These are phyloP conservation scores for Hydrozoanthus tunicans DNA, from an alignment of 64 coral and sea anemone genomes.

Conservation along the genomic window DNA sequence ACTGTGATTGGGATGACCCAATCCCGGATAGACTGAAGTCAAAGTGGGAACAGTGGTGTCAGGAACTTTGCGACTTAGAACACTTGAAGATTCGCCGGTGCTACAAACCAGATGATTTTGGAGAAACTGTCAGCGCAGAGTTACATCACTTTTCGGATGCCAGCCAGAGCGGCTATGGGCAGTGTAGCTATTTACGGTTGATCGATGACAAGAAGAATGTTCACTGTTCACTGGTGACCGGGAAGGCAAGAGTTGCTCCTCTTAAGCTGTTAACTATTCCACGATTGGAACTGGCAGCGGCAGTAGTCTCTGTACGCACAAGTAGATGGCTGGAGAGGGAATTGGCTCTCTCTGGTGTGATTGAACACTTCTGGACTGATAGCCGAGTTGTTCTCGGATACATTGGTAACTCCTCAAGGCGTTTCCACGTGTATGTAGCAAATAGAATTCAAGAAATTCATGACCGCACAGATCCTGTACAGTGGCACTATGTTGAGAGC, in stretches of 20 bases:
- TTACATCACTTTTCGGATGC: constrained; percentile 12
- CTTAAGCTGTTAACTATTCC: constrained; percentile 1
- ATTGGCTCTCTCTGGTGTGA: not conserved
- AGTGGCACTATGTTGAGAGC: constrained; percentile 43
- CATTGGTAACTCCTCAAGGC: not conserved
- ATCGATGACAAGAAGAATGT: not conserved
- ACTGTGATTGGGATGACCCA: constrained; percentile 18
- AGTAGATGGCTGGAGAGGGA: not conserved
- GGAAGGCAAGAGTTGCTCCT: not conserved
- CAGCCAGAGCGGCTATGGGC: not conserved
- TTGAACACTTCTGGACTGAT: constrained; percentile 3
- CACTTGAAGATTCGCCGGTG: not conserved
- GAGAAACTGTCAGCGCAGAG: not conserved
- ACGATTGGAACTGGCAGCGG: not conserved
- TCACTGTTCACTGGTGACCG: not conserved
- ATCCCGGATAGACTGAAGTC: not conserved
- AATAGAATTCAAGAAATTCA: constrained; percentile 40
- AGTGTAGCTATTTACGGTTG: not conserved
- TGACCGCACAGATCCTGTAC: constrained; percentile 1
- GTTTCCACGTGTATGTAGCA: constrained; percentile 36
- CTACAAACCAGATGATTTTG: constrained; percentile 1
- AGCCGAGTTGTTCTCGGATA: not conserved
- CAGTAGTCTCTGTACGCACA: not conserved
- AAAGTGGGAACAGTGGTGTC: not conserved
- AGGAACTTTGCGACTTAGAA: not conserved